Conservation (phyloP, 1,140 invertebrate species). For the Callitettix versicolor region DNA sequence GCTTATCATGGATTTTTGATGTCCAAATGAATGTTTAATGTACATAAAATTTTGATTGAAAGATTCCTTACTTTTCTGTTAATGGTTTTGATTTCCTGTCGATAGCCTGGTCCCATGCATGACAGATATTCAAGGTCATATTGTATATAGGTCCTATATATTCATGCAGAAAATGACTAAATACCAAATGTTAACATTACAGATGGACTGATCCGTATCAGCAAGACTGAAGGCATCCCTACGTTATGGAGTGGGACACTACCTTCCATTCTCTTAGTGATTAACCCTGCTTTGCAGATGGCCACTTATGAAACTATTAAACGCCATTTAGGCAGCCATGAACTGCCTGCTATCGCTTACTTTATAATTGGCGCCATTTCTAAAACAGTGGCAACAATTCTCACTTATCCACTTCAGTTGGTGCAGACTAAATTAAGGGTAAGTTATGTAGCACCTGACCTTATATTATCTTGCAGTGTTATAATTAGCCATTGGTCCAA, state of each 20-base stretch:
- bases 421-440: constrained; percentile 73
- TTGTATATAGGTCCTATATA: too few relatives aligned
- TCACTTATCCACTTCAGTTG: constrained; percentile 81
- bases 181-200: constrained; percentile 21
- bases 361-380: constrained; percentile 63
- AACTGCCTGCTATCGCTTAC: constrained; percentile 42
- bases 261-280: constrained; percentile 72
- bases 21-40: too few relatives aligned
- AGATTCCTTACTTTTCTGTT: too few relatives aligned
- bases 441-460: too few relatives aligned
- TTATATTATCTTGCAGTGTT: too few relatives aligned
- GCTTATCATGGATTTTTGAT: too few relatives aligned
- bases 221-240: constrained; percentile 34
- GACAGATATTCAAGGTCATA: too few relatives aligned
- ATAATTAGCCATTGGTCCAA: too few relatives aligned
- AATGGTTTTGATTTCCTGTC: too few relatives aligned
- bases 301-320: constrained; percentile 83
- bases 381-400: constrained; percentile 68
- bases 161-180: too few relatives aligned
- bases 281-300: constrained; percentile 84
- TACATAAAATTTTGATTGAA: too few relatives aligned
- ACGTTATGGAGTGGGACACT: constrained; percentile 68
- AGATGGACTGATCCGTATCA: constrained; percentile 41
- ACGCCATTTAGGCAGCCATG: constrained; percentile 34
- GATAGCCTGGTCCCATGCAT: too few relatives aligned